Conservation (phyloP, 2,797 vertebrate species). For the Adrianichthys oophorus region DNA sequence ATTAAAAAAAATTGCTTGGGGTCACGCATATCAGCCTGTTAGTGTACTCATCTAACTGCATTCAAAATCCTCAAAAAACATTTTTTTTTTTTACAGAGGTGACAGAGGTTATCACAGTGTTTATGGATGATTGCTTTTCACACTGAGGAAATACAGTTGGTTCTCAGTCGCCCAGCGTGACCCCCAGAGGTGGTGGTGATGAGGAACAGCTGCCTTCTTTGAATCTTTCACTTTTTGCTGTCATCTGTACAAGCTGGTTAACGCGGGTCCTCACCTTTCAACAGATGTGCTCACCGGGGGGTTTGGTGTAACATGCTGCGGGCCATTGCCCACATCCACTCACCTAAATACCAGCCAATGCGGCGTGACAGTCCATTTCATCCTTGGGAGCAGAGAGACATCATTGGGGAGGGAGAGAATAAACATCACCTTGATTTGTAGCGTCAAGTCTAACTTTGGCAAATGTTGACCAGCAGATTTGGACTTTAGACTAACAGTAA, state of each 20-base stretch:
- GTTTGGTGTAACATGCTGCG: conserved; percentile 36
- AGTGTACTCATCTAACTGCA: no score
- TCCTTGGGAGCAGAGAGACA: conserved; percentile 9
- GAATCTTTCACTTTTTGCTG: conserved; percentile 1
- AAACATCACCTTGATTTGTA: conserved; percentile 8
- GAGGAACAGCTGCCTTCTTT: conserved; percentile 49
- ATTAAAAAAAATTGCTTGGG: no score
- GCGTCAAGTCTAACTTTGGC: not conserved
- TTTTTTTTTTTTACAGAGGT: not conserved
- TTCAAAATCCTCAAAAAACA: not conserved
- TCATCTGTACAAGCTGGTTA: conserved; percentile 31
- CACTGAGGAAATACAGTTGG: not conserved
- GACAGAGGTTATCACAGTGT: not conserved
- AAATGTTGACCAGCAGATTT: conserved; percentile 11
- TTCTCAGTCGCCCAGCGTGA: not conserved
- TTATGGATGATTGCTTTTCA: not conserved
- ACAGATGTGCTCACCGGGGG: conserved; percentile 18
- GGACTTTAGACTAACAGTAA: not conserved
- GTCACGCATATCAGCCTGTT: no score
- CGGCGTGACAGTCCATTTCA: conserved; percentile 42
- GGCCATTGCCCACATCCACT: conserved; percentile 30
- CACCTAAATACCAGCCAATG: conserved; percentile 60
- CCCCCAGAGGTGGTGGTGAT: conserved; percentile 31
- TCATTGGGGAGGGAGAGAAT: conserved; percentile 4
- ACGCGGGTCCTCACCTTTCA: conserved; percentile 15